A percentile compares a stretch with the other conserved stretches of the same genome.
Evolutionary conservation across 2,113 vertebrate genomes (phyloP).

Genomic region (Pogona vitticeps): DNA sequence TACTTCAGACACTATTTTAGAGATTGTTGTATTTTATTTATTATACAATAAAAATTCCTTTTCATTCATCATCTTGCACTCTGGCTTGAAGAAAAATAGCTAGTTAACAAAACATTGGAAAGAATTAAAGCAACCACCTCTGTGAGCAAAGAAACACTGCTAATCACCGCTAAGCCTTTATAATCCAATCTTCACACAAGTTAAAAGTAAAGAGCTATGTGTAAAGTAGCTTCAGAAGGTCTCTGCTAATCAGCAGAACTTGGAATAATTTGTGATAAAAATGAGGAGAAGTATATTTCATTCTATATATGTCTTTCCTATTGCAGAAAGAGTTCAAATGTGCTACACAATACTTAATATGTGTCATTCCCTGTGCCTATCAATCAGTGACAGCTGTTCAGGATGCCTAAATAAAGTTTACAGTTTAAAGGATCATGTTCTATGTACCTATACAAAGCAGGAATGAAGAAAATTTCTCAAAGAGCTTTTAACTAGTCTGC

Average conservation of each 20-base stretch:
- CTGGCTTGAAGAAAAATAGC: constrained; percentile 58
- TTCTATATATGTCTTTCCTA: constrained; percentile 10
- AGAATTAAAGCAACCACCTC: constrained; percentile 50
- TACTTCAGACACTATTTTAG: constrained; percentile 43
- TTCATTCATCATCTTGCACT: constrained; percentile 32
- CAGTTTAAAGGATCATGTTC: constrained; percentile 60
- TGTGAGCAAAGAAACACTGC: constrained; percentile 72
- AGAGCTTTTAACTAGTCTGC: constrained; percentile 71
- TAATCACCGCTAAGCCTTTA: constrained; percentile 67
- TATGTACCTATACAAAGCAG: constrained; percentile 58
- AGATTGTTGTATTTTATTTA: constrained; percentile 64
- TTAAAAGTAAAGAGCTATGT: constrained; percentile 65
- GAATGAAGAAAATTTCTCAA: constrained; percentile 69
- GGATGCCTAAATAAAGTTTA: constrained; percentile 72
- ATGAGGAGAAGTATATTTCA: constrained; percentile 51
- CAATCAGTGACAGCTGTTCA: constrained; percentile 68
- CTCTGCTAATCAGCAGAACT: constrained; percentile 35
- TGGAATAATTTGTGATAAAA: constrained; percentile 58
- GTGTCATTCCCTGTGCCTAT: constrained; percentile 61
- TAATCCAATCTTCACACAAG: constrained; percentile 59
- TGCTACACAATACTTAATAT: constrained; percentile 64
- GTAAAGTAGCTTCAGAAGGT: constrained; percentile 61
- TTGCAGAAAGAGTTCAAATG: constrained; percentile 54
- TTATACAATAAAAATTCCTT: constrained; percentile 61
- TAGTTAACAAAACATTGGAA: constrained; percentile 60